These are phyloP conservation scores for Drosophila triauraria DNA, from an alignment of 1,140 invertebrate species.

Conservation along the genomic window DNA sequence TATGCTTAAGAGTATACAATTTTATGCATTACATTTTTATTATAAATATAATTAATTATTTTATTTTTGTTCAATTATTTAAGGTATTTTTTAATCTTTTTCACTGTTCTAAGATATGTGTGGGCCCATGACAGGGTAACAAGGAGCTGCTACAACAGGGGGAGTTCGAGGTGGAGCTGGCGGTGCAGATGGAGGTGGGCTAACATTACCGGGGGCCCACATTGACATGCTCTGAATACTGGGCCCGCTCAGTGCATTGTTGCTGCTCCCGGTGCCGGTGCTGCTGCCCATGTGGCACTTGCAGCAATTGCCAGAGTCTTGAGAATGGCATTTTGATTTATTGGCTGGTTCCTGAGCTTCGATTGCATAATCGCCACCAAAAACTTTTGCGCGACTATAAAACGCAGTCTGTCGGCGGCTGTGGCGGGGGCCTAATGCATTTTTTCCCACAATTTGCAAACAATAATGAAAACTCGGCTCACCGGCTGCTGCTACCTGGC, in stretches of 20 bases:
- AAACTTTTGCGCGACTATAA: constrained; percentile 51
- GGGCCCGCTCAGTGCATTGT: constrained; percentile 41
- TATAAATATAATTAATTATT: too few species aligned
- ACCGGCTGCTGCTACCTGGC: constrained; percentile 29
- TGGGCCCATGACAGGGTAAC: constrained; percentile 25
- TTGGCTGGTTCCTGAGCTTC: constrained; percentile 73
- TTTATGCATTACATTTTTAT: too few species aligned
- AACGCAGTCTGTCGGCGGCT: constrained; percentile 48
- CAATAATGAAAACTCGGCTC: constrained; percentile 71
- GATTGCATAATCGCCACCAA: constrained; percentile 55
- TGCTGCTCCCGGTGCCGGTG: constrained; percentile 19
- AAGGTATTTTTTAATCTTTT: neutral
- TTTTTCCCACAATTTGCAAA: constrained; percentile 83
- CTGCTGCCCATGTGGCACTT: constrained; percentile 54
- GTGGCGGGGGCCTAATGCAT: constrained; percentile 60
- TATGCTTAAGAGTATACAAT: too few species aligned
- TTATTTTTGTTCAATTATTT: too few species aligned
- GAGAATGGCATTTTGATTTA: constrained; percentile 82
- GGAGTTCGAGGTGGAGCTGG: neutral
- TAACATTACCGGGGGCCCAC: constrained; percentile 76
- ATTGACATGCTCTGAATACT: constrained; percentile 81
- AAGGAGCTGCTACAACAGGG: constrained; percentile 8
- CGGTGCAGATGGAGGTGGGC: constrained; percentile 32
- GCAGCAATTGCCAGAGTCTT: constrained; percentile 63
- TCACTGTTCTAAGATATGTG: constrained; percentile 15